A percentile compares a stretch with the other conserved stretches of the same genome.
Conservation (phyloP, 2,797 vertebrate genomes). For the Labeo calbasu region DNA sequence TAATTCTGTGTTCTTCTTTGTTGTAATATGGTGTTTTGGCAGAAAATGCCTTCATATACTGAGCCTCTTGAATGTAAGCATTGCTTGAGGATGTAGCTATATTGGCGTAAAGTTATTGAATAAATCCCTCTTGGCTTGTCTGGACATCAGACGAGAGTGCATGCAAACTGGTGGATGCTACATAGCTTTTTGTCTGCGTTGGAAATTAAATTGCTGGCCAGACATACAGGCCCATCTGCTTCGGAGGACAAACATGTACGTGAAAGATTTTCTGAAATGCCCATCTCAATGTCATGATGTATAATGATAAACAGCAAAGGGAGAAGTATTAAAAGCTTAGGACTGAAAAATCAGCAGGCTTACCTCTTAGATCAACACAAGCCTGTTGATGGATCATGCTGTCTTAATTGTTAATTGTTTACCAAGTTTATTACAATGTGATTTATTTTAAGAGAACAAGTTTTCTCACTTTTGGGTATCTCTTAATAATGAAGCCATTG, state of each 20-base stretch:
- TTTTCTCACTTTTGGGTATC: not conserved
- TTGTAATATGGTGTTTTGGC: slow-evolving; percentile 7
- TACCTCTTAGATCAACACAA: not conserved
- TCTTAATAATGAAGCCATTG: not conserved
- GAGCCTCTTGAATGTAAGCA: slow-evolving; percentile 14
- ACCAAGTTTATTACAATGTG: not conserved
- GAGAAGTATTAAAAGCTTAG: not conserved
- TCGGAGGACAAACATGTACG: slow-evolving; percentile 51
- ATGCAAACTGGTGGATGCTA: slow-evolving; percentile 25
- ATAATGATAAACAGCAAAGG: not conserved
- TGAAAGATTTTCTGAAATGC: slow-evolving; percentile 46
- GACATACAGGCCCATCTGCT: slow-evolving; percentile 49
- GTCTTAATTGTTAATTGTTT: not conserved
- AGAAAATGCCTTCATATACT: not conserved
- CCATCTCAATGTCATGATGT: slow-evolving; percentile 35
- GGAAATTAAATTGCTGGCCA: slow-evolving; percentile 60
- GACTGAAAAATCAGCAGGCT: not conserved
- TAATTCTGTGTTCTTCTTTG: not conserved
- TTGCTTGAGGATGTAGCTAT: slow-evolving; percentile 37
- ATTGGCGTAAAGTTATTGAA: slow-evolving; percentile 60
- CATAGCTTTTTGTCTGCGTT: slow-evolving; percentile 28
- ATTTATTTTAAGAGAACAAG: slow-evolving; percentile 1
- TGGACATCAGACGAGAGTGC: slow-evolving; percentile 31
- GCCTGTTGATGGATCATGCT: not conserved
- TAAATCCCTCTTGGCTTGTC: slow-evolving; percentile 57